Base-by-base conservation (phyloP, 1,140 invertebrate species). In the Anthonomus grandis region DNA sequence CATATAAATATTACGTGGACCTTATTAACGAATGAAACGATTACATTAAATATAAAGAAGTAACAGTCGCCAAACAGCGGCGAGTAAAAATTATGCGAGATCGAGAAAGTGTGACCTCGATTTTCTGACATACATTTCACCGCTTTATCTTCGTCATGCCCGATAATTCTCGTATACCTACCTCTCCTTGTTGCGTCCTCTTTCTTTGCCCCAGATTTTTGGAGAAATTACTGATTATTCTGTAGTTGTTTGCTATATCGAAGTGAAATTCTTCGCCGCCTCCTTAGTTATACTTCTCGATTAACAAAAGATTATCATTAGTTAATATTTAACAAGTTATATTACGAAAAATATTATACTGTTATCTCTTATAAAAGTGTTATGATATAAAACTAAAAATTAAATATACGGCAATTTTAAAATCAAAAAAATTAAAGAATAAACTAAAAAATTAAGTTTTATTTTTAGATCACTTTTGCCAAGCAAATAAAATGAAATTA, bases 91-190 rank as follows among this genome's bases (percentile, higher is more conserved):
- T 41, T 57, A 60, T 53, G 47, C 62, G 55, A 49, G 55, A 45
- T 60, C 61, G 62, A 66, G 64, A 64, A 66, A 66, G 64, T 66
- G 46, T 60, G 63, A 63, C 65, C 65, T 61, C 63, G 56, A 63
- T 66, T n/a, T 62, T 54, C 17, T 64, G 65, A 66, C 65, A 66
- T 38, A 66, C 65, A 64, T 66, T 66, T 66, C 60, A 60, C 63
- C 59, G 22, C 57, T 55, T 62, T 57, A 65, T 65, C 61, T 65
- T 50, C 59, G 44, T 65, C 58, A 41, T 55, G n/a, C n/a, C n/a
- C n/a, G n/a, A n/a, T n/a, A n/a, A n/a, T n/a, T n/a, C n/a, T n/a
- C n/a, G 56, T 34, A 38, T 61, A 64, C 36, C 36, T 54, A n/a
- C n/a, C 62, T 39, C 22, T 64, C 59, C 60, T 46, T 10, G 42